These are phyloP conservation scores for Apistogramma diplotaenia DNA, from an alignment of 2,113 vertebrate species.

Conservation along the genomic window DNA sequence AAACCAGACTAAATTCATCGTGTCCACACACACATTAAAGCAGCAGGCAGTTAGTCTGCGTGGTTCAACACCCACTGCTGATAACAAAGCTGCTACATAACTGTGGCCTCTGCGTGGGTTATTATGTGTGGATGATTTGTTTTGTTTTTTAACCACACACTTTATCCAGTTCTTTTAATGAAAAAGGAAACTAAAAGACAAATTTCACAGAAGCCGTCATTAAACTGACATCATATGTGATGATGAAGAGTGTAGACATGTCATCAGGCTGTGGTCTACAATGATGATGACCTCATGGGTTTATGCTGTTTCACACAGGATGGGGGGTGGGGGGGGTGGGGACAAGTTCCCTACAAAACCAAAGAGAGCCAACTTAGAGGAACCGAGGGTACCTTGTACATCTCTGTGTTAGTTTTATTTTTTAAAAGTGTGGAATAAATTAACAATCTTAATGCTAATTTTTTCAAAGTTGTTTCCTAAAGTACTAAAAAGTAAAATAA, in stretches of 20 bases:
- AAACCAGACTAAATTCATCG: neutral
- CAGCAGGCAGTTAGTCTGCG: neutral
- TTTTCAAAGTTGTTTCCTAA: neutral
- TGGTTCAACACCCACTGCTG: neutral
- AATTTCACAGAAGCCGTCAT: neutral
- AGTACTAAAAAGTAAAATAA: neutral
- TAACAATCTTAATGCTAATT: neutral
- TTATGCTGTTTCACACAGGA: neutral
- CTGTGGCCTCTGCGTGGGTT: neutral
- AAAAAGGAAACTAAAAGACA: neutral
- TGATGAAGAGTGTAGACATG: constrained; percentile 24
- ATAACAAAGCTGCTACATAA: too few relatives aligned
- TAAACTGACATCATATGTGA: neutral
- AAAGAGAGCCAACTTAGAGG: neutral
- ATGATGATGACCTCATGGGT: constrained; percentile 45
- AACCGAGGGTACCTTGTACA: neutral
- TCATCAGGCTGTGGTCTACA: constrained; percentile 34
- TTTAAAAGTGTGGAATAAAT: neutral
- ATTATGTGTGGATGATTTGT: neutral
- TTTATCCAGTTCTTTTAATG: neutral
- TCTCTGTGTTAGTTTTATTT: neutral
- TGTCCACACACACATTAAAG: neutral
- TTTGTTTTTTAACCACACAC: neutral
- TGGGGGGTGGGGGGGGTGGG: neutral
- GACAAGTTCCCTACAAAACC: neutral